Conservation (phyloP, 2,113 vertebrate species). For the Cinclus mexicanus region DNA sequence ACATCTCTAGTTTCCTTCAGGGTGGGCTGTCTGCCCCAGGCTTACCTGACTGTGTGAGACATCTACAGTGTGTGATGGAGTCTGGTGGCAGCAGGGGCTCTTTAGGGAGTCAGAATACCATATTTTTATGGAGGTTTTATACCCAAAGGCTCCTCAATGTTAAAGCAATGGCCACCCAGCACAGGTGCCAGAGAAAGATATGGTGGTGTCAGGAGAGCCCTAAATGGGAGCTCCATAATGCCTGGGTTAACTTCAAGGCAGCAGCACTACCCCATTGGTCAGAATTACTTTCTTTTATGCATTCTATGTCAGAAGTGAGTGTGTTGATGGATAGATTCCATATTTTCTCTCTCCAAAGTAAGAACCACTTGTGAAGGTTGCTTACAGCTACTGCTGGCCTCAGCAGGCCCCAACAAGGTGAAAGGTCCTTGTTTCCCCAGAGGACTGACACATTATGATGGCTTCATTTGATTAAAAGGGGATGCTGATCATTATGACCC, state of each 20-base stretch:
- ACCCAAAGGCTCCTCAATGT: neutral
- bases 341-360: constrained; percentile 10
- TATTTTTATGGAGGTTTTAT: neutral
- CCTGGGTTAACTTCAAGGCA: neutral
- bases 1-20: neutral
- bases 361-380: constrained; percentile 25
- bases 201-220: neutral
- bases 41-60: neutral
- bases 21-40: neutral
- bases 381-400: constrained; percentile 76
- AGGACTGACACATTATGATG: constrained; percentile 77
- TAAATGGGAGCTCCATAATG: neutral
- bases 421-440: constrained; percentile 76
- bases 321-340: constrained; percentile 23
- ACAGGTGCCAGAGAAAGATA: neutral
- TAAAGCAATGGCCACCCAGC: neutral
- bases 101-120: neutral
- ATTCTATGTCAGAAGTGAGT: neutral
- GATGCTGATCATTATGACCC: constrained; percentile 80
- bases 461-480: constrained; percentile 82
- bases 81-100: neutral
- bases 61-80: neutral
- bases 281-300: neutral
- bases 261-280: neutral
- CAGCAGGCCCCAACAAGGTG: constrained; percentile 67